phyloP scores from a whole-genome alignment of 2,888 invertebrate genomes.

The Empis stercorea region DNA sequence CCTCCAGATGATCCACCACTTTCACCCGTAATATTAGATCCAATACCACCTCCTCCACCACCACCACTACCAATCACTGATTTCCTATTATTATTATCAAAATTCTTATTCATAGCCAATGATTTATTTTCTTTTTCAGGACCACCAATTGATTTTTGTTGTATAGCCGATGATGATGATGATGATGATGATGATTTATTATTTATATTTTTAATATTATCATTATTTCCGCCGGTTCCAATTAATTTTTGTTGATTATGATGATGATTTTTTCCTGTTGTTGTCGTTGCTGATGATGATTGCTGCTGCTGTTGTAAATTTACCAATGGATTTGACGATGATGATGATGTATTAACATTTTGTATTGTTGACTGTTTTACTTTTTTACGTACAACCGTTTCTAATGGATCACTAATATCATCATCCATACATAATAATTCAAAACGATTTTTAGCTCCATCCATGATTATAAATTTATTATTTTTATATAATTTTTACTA shows the following conservation, averaged over 20 bases:
- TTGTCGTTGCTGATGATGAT: too few species aligned
- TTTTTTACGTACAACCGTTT: slow-evolving; percentile 32
- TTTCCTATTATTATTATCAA: slow-evolving; percentile 21
- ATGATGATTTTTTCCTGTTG: background rate
- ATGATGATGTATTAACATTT: slow-evolving; percentile 12
- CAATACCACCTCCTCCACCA: slow-evolving; percentile 9
- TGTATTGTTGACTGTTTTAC: slow-evolving; percentile 20
- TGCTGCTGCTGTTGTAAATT: slow-evolving; percentile 1
- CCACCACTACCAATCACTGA: slow-evolving; percentile 6
- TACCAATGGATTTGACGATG: background rate
- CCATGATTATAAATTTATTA: slow-evolving; percentile 20
- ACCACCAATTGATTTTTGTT: slow-evolving; percentile 5
- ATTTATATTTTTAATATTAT: slow-evolving; percentile 12
- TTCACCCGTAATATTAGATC: slow-evolving; percentile 8
- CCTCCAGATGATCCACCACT: slow-evolving; percentile 19
- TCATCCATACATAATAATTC: slow-evolving; percentile 37
- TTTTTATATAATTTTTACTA: background rate
- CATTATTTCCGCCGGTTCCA: slow-evolving; percentile 5
- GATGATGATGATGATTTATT: slow-evolving; percentile 3
- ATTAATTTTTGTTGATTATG: slow-evolving; percentile 4
- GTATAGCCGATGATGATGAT: background rate
- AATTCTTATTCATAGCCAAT: slow-evolving; percentile 30
- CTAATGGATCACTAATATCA: slow-evolving; percentile 34
- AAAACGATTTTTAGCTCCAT: slow-evolving; percentile 36
- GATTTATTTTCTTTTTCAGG: slow-evolving; percentile 36